These are phyloP conservation scores for Pipistrellus kuhlii DNA, from an alignment of 2,797 vertebrate species.

Conservation along the genomic window DNA sequence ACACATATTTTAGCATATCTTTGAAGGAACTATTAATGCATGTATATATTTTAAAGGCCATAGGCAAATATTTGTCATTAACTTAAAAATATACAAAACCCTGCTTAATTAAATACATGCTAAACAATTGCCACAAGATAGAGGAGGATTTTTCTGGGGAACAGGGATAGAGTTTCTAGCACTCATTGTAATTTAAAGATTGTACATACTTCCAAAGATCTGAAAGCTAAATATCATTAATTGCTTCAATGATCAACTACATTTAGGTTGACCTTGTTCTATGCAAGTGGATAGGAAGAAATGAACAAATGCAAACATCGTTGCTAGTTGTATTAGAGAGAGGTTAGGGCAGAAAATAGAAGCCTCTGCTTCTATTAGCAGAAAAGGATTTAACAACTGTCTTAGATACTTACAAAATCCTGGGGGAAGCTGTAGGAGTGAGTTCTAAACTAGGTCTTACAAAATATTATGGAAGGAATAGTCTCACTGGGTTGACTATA, in stretches of 20 bases:
- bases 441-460: neutral
- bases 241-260: neutral
- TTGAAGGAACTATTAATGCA: neutral
- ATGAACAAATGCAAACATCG: neutral
- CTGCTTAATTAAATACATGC: neutral
- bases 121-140: neutral
- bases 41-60: neutral
- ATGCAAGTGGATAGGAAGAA: neutral
- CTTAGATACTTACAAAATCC: neutral
- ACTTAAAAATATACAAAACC: neutral
- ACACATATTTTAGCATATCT: neutral
- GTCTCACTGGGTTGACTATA: neutral
- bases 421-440: neutral
- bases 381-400: neutral
- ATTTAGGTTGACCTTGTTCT: neutral
- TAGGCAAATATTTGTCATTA: neutral
- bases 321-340: neutral
- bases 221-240: neutral
- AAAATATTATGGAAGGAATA: neutral
- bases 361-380: neutral
- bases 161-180: neutral
- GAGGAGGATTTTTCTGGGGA: neutral
- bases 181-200: neutral
- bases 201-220: neutral
- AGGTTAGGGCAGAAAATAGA: neutral